Evolutionary conservation across 2,797 vertebrate species (phyloP).

Genomic region (Oreortyx pictus): DNA sequence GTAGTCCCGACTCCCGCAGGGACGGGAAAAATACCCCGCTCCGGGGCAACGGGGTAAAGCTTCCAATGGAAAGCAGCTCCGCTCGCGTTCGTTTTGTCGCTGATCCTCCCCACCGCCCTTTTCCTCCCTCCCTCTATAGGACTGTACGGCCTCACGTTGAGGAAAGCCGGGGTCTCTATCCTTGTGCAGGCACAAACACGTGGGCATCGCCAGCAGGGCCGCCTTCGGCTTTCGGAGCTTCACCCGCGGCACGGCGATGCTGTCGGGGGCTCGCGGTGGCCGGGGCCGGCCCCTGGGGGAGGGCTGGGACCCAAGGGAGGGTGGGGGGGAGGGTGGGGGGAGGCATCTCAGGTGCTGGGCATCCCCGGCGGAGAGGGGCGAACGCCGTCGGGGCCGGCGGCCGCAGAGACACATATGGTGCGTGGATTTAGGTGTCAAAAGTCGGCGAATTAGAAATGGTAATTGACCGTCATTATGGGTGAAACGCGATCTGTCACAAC

Average conservation of each 20-base stretch:
- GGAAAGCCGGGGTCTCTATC: not conserved
- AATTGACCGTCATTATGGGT: slow-evolving; percentile 89
- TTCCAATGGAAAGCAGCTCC: not conserved
- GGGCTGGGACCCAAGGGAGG: not conserved
- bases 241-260: not conserved
- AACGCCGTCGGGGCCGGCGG: not conserved
- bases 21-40: not conserved
- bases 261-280: not conserved
- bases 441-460: slow-evolving; percentile 84
- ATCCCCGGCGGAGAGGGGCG: not conserved
- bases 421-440: slow-evolving; percentile 85
- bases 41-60: not conserved
- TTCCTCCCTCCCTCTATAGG: not conserved
- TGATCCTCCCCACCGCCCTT: not conserved
- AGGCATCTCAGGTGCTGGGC: not conserved
- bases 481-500: slow-evolving; percentile 90
- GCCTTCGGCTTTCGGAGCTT: not conserved
- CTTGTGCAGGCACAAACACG: not conserved
- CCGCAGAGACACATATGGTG: slow-evolving; percentile 79
- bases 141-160: not conserved
- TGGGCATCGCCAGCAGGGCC: fast-evolving
- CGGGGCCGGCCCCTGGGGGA: not conserved
- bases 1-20: not conserved
- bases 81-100: not conserved
- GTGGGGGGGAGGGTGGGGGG: not conserved